A percentile compares a stretch with the other conserved stretches of the same genome.
Conservation (phyloP, 2,888 invertebrate genomes). For the Cerastis leucographa region DNA sequence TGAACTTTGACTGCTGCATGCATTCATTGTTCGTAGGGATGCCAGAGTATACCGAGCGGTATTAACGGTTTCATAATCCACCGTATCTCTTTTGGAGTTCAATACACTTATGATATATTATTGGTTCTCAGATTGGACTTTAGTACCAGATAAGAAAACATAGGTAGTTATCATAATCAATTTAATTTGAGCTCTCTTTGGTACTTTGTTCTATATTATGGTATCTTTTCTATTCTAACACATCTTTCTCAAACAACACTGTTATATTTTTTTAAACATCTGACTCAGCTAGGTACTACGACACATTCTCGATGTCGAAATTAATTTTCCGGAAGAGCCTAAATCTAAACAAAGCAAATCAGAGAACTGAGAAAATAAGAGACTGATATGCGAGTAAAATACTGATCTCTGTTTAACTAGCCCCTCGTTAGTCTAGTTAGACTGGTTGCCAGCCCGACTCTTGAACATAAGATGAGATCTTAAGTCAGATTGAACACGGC, state of each 20-base stretch:
- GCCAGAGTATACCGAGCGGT: background rate
- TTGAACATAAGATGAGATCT: slow-evolving; percentile 36
- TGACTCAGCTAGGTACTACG: background rate
- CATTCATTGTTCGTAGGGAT: slow-evolving; percentile 25
- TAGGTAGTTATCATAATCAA: background rate
- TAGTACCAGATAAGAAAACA: slow-evolving; percentile 30
- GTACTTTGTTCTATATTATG: background rate
- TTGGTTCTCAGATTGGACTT: slow-evolving; percentile 26
- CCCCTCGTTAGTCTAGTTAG: slow-evolving; percentile 39
- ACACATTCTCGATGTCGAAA: background rate
- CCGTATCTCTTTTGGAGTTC: slow-evolving; percentile 29
- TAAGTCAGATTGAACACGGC: slow-evolving; percentile 29
- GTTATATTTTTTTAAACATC: slow-evolving; percentile 4
- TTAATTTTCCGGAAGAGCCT: background rate
- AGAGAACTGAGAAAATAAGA: slow-evolving; percentile 19
- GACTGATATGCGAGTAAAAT: slow-evolving; percentile 24
- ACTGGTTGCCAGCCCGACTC: slow-evolving; percentile 35
- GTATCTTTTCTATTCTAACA: background rate
- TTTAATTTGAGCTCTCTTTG: background rate
- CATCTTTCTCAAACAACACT: slow-evolving; percentile 1
- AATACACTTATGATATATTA: slow-evolving; percentile 28
- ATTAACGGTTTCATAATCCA: slow-evolving; percentile 22
- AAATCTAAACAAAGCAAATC: slow-evolving; percentile 17
- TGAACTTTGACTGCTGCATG: slow-evolving; percentile 49
- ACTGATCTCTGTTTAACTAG: slow-evolving; percentile 47